Evolutionary conservation across 2,797 vertebrate species (phyloP).

Genomic region (Heteromormyrus szaboi): DNA sequence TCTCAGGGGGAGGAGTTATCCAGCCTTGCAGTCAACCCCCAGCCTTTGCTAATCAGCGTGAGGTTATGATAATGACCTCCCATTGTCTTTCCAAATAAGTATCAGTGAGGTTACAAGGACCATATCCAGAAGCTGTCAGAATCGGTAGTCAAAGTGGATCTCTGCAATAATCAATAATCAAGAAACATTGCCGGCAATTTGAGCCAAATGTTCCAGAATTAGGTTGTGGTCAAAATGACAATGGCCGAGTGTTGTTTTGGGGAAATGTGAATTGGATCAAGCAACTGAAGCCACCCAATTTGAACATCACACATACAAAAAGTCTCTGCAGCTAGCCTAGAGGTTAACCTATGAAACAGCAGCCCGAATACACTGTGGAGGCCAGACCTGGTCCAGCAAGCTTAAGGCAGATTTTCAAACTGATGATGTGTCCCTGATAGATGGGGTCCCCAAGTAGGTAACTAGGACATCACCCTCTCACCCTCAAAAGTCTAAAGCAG

Average conservation of each 20-base stretch:
- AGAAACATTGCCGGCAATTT: not conserved
- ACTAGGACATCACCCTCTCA: not conserved
- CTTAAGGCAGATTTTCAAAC: not conserved
- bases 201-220: not conserved
- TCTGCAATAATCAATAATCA: not conserved
- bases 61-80: slow-evolving; percentile 21
- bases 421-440: not conserved
- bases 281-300: not conserved
- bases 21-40: slow-evolving; percentile 37
- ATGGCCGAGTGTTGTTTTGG: not conserved
- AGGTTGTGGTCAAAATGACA: not conserved
- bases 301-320: not conserved
- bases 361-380: not conserved
- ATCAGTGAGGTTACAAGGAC: not conserved
- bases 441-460: not conserved
- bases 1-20: slow-evolving; percentile 19
- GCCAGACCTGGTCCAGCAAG: not conserved
- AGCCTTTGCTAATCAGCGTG: slow-evolving; percentile 30
- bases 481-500: not conserved
- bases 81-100: not conserved
- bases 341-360: not conserved
- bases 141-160: not conserved
- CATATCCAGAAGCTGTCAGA: not conserved
- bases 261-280: not conserved
- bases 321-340: not conserved